Evolutionary conservation across 2,113 vertebrate genomes (phyloP).

Genomic region (Ammodytes dubius): DNA sequence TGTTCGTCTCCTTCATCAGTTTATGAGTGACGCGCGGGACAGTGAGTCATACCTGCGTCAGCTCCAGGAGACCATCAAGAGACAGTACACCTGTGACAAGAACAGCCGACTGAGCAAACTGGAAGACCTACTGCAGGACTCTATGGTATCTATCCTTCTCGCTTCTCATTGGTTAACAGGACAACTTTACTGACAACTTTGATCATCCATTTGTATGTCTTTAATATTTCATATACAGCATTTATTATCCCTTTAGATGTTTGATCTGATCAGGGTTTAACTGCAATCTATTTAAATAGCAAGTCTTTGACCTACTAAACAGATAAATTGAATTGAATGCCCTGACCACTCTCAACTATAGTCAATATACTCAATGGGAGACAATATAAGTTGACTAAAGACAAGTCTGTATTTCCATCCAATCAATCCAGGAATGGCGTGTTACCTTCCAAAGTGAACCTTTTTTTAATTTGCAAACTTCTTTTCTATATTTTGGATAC

Average conservation of each 20-base stretch:
- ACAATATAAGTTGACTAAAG: not conserved
- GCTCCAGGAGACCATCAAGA: constrained; percentile 96
- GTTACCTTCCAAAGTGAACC: not conserved
- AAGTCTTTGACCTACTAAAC: not conserved
- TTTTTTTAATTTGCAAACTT: not conserved
- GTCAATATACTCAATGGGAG: not conserved
- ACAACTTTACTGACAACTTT: not conserved
- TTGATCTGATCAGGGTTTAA: not conserved
- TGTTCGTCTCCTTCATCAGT: constrained; percentile 80
- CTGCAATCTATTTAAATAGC: not conserved
- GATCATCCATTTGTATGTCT: not conserved
- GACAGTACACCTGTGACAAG: constrained; percentile 95
- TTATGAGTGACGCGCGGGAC: constrained; percentile 92
- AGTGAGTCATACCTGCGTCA: constrained; percentile 92
- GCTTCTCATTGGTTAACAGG: not conserved
- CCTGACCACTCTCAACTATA: not conserved
- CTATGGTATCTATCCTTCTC: constrained; percentile 91
- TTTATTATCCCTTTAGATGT: not conserved
- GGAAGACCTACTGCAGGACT: constrained; percentile 98
- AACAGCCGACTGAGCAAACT: constrained; percentile 92
- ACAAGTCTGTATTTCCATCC: not conserved
- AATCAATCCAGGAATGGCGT: not conserved
- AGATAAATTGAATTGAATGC: not conserved
- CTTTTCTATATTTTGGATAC: not conserved
- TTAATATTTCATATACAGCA: not conserved